Conservation (phyloP, 53 echinoderm and acorn worm species). For the Holothuria scabra region DNA sequence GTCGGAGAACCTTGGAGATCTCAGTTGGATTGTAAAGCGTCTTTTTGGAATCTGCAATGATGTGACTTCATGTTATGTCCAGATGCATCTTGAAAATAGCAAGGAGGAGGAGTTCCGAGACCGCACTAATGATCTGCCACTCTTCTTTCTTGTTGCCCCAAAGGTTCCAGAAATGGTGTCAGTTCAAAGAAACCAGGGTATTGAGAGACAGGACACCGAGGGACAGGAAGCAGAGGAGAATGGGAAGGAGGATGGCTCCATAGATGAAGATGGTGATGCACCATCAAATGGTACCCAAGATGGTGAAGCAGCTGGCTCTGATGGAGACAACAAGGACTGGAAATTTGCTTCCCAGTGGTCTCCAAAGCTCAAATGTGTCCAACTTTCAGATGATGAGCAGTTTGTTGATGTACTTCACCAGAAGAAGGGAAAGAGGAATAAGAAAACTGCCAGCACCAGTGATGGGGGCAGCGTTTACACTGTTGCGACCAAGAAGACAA, state of each 20-base stretch:
- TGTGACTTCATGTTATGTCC: constrained; percentile 86
- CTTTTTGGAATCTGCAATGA: constrained; percentile 96
- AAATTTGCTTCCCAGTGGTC: constrained; percentile 97
- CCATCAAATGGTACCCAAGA: constrained; percentile 47
- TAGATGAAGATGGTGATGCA: not conserved
- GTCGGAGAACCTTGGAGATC: constrained; percentile 38
- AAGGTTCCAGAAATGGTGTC: constrained; percentile 68
- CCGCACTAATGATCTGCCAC: constrained; percentile 78
- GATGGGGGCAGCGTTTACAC: constrained; percentile 81
- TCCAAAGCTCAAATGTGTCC: constrained; percentile 83
- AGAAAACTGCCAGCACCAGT: not conserved
- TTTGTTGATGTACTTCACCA: constrained; percentile 77
- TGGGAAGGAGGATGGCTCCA: constrained; percentile 4
- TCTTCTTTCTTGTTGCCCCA: constrained; percentile 96
- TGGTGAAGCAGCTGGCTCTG: constrained; percentile 43
- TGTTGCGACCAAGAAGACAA: constrained; percentile 93
- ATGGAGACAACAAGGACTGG: constrained; percentile 60
- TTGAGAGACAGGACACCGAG: not conserved
- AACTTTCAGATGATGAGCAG: constrained; percentile 57
- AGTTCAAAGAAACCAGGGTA: constrained; percentile 48
- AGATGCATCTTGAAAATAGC: constrained; percentile 73
- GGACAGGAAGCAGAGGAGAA: constrained; percentile 39
- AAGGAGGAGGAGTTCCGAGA: constrained; percentile 44
- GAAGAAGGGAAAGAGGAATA: constrained; percentile 33
- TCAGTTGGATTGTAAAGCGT: constrained; percentile 87